phyloP scores from a whole-genome alignment of 2,113 vertebrate species.

The Corythaeola cristata region DNA sequence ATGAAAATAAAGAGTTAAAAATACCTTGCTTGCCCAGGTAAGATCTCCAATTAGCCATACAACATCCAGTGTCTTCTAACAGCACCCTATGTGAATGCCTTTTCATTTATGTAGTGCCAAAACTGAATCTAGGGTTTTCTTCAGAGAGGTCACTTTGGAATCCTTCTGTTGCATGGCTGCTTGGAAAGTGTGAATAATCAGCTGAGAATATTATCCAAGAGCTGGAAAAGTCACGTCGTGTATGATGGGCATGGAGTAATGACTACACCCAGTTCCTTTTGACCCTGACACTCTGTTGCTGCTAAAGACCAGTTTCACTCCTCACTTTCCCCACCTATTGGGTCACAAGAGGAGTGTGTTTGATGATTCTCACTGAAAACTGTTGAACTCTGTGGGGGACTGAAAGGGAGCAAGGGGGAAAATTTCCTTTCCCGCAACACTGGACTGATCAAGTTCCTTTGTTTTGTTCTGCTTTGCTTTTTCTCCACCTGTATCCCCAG shows the following conservation, averaged over 20 bases:
- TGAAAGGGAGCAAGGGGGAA: background rate
- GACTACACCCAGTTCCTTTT: background rate
- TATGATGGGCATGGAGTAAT: background rate
- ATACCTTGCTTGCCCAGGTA: background rate
- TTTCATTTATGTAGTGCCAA: background rate
- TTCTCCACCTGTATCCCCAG: fast-evolving
- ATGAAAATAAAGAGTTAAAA: background rate
- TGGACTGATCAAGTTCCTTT: background rate
- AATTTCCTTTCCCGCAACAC: background rate
- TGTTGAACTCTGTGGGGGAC: background rate
- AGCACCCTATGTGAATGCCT: background rate
- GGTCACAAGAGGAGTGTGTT: background rate
- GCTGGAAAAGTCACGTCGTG: background rate
- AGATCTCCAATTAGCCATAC: background rate
- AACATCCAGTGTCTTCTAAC: background rate
- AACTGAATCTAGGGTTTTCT: background rate
- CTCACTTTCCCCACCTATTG: background rate
- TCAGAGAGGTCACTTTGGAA: background rate
- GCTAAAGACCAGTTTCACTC: background rate
- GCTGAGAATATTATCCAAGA: background rate
- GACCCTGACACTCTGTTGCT: background rate
- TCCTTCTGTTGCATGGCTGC: background rate
- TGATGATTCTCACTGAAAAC: fast-evolving
- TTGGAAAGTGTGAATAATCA: background rate
- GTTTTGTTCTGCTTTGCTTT: background rate